Evolutionary conservation across 2,888 invertebrate genomes (phyloP).

Genomic region (Rhaphigaster nebulosa): DNA sequence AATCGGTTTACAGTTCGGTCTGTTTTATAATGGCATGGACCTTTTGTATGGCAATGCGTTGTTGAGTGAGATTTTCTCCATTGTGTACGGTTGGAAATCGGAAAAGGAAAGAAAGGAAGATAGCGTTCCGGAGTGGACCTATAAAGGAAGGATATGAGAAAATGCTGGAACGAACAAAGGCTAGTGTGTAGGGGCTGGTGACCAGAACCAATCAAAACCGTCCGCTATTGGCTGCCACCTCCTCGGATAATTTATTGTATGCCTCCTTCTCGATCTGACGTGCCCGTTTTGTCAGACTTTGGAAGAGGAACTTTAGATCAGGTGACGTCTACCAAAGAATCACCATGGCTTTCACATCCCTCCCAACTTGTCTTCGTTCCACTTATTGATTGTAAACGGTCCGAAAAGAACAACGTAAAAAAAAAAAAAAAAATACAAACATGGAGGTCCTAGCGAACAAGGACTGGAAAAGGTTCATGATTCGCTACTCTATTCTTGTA

Average conservation of each 20-base stretch:
- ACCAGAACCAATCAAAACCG: conserved; percentile 37
- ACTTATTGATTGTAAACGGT: no score
- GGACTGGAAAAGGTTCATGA: no score
- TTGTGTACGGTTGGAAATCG: conserved; percentile 38
- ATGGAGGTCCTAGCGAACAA: no score
- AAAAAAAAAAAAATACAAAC: no score
- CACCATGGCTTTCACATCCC: not conserved
- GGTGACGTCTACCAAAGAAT: not conserved
- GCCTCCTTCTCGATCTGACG: not conserved
- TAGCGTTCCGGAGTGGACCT: conserved; percentile 15
- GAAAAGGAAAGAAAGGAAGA: conserved; percentile 45
- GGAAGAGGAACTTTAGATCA: not conserved
- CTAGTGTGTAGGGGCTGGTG: not conserved
- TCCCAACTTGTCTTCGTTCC: no score
- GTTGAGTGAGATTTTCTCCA: conserved; percentile 12
- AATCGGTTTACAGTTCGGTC: not conserved
- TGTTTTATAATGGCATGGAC: not conserved
- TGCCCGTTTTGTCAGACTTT: not conserved
- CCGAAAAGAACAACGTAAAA: no score
- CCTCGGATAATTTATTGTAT: not conserved
- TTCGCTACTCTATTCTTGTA: no score
- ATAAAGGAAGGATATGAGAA: conserved; percentile 45
- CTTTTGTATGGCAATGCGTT: conserved; percentile 24
- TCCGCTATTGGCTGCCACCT: not conserved
- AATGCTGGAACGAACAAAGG: conserved; percentile 9